Conservation (phyloP, 2,113 vertebrate genomes). For the Tupaia tana region DNA sequence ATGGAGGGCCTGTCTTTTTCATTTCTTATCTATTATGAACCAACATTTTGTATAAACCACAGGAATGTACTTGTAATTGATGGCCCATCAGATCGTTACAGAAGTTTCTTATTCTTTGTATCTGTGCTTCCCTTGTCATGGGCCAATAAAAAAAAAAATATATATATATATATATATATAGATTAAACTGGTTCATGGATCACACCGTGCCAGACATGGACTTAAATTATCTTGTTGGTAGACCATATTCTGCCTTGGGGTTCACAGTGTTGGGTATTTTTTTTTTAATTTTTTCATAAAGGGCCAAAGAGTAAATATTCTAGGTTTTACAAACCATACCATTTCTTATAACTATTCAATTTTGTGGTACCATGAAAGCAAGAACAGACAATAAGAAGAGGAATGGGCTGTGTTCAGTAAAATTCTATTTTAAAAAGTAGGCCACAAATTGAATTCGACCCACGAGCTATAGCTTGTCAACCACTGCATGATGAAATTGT, state of each 20-base stretch:
- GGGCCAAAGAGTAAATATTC: background rate
- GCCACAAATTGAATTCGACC: background rate
- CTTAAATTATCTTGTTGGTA: background rate
- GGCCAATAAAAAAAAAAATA: background rate
- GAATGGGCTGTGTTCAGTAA: background rate
- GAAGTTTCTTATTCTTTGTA: background rate
- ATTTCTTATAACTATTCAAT: background rate
- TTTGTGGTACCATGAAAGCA: background rate
- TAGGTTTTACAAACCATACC: background rate
- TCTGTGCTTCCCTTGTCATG: background rate
- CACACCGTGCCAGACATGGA: background rate
- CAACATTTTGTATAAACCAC: background rate
- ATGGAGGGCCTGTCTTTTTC: background rate
- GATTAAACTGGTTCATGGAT: background rate
- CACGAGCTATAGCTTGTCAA: background rate
- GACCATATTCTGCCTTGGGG: background rate
- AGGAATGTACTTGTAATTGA: background rate
- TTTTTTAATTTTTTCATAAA: background rate
- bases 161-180: no score
- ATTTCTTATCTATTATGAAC: background rate
- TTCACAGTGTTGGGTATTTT: background rate
- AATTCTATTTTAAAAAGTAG: background rate
- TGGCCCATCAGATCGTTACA: background rate
- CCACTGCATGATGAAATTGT: no score
- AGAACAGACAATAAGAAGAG: background rate